Conservation (phyloP, 1,140 invertebrate species). For the Apis cerana region DNA sequence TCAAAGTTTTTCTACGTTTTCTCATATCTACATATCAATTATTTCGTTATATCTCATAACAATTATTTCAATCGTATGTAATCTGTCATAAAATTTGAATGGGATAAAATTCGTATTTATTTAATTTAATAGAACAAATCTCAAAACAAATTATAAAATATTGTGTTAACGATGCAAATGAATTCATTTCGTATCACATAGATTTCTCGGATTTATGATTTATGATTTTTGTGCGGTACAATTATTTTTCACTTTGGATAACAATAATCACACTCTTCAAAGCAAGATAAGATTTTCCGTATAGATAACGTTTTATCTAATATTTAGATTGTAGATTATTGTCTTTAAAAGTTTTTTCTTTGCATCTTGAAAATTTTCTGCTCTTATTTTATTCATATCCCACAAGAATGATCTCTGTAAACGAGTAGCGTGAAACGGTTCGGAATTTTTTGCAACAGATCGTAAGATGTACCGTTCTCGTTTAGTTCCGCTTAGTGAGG, state of each 20-base stretch:
- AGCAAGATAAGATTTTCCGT: not conserved
- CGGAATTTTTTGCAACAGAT: slow-evolving; percentile 52
- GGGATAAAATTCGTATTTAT: too few species aligned
- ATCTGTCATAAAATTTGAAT: not conserved
- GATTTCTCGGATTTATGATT: not conserved
- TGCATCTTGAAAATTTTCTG: not conserved
- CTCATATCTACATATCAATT: not conserved
- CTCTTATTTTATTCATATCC: not conserved
- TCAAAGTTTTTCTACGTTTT: not conserved
- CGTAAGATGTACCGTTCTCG: slow-evolving; percentile 62
- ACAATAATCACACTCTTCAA: not conserved
- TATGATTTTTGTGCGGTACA: not conserved
- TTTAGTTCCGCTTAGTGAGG: slow-evolving; percentile 59
- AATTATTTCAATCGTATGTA: not conserved
- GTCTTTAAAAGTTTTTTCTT: not conserved
- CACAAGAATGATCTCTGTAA: slow-evolving; percentile 9
- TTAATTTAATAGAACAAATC: not conserved
- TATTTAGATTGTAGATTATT: not conserved
- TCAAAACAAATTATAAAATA: not conserved
- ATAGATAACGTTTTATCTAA: not conserved
- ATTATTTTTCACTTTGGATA: not conserved
- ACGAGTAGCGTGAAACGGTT: slow-evolving; percentile 23
- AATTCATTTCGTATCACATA: not conserved
- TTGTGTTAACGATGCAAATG: not conserved
- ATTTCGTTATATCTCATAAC: not conserved